Conservation (phyloP, 2,888 invertebrate genomes). For the Alcis repandata region DNA sequence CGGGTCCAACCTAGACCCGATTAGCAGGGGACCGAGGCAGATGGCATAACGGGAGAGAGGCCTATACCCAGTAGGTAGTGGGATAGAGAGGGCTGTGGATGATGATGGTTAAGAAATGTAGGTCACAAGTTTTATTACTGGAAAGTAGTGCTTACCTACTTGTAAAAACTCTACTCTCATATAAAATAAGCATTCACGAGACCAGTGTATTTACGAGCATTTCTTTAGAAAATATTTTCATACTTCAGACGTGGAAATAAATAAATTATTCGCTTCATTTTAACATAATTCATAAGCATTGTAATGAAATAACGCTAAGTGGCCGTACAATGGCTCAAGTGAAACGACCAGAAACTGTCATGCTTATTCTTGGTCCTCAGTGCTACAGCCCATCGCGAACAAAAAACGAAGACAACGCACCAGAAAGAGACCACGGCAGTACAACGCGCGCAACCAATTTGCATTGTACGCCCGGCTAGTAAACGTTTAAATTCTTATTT, state of each 20-base stretch:
- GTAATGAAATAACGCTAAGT: constrained; percentile 62
- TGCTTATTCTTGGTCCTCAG: constrained; percentile 67
- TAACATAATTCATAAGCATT: constrained; percentile 58
- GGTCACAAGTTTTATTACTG: not conserved
- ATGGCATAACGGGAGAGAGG: too few species aligned
- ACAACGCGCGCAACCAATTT: constrained; percentile 81
- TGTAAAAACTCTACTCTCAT: constrained; percentile 15
- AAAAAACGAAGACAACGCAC: constrained; percentile 66
- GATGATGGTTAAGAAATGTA: too few species aligned
- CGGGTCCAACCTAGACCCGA: too few species aligned
- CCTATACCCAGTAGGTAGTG: too few species aligned
- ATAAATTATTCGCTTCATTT: constrained; percentile 57
- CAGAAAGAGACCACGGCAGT: constrained; percentile 76
- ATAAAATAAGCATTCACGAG: constrained; percentile 24
- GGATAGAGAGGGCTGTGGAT: too few species aligned
- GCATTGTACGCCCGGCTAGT: constrained; percentile 80
- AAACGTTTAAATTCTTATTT: constrained; percentile 85
- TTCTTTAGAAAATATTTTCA: constrained; percentile 45
- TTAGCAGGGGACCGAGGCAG: too few species aligned
- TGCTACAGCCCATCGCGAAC: constrained; percentile 59
- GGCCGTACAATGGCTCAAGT: constrained; percentile 62
- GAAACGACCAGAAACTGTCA: constrained; percentile 65
- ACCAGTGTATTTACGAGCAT: constrained; percentile 37
- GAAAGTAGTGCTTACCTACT: not conserved
- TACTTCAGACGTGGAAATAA: constrained; percentile 48